A percentile compares a stretch with the other conserved stretches of the same genome.
Conservation (phyloP, 2,113 vertebrate genomes). For the Percopsis transmontana region DNA sequence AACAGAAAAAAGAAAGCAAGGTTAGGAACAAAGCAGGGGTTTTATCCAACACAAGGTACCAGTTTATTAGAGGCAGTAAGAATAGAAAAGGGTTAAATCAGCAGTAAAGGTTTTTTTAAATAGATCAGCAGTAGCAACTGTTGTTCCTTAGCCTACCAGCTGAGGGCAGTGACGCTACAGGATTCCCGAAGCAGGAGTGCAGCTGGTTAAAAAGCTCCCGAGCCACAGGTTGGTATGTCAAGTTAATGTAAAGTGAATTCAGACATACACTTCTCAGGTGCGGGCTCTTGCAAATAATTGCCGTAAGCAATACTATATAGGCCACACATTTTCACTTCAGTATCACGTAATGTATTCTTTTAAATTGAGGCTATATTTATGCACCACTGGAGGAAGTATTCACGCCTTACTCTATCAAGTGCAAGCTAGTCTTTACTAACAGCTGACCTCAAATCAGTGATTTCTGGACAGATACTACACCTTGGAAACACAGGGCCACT, state of each 20-base stretch:
- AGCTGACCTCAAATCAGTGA: conserved; percentile 1
- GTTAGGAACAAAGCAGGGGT: conserved; percentile 5
- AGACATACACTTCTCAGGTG: neutral
- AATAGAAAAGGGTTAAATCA: conserved; percentile 46
- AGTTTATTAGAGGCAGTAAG: conserved; percentile 65
- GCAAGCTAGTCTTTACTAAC: too few species aligned
- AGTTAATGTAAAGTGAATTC: conserved; percentile 6
- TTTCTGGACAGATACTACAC: neutral
- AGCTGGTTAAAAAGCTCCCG: conserved; percentile 51
- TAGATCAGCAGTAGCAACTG: conserved; percentile 22
- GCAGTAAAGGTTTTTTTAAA: too few species aligned
- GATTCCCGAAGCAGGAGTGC: conserved; percentile 52
- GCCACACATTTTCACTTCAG: too few species aligned
- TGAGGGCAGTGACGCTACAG: conserved; percentile 63
- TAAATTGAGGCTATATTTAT: too few species aligned
- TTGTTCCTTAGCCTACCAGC: conserved; percentile 67
- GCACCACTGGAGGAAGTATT: too few species aligned
- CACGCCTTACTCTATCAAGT: too few species aligned
- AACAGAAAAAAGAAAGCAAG: conserved; percentile 62
- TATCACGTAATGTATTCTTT: too few species aligned
- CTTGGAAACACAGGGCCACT: neutral
- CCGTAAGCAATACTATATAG: too few species aligned
- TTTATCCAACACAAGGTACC: conserved; percentile 54
- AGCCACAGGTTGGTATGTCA: conserved; percentile 37
- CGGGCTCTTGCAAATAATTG: neutral